Evolutionary conservation across 2,888 invertebrate genomes (phyloP).

Genomic region (Lasioglossum leucozonium): DNA sequence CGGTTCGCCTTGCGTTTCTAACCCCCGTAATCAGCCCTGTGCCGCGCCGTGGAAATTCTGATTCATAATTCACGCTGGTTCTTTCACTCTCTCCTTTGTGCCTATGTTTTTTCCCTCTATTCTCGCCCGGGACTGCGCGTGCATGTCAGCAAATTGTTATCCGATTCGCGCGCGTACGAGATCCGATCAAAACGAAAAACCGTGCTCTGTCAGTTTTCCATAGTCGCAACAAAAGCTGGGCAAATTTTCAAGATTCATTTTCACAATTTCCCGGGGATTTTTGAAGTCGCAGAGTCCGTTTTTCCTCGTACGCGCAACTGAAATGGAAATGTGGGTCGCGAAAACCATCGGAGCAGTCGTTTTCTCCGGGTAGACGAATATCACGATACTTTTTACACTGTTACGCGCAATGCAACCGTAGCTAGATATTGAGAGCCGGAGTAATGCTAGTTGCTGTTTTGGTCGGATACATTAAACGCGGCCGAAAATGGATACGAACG

Average conservation of each 20-base stretch:
- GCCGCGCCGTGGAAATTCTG: constrained; percentile 76
- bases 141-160: constrained; percentile 77
- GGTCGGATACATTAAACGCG: not conserved
- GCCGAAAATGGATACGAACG: constrained; percentile 5
- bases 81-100: constrained; percentile 46
- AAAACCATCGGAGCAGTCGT: constrained; percentile 2
- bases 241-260: too few species aligned
- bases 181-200: constrained; percentile 65
- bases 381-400: constrained; percentile 2
- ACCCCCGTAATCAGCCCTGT: constrained; percentile 77
- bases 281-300: not conserved
- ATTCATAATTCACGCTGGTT: constrained; percentile 80
- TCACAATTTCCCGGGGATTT: too few species aligned
- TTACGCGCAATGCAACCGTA: not conserved
- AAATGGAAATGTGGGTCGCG: constrained; percentile 7
- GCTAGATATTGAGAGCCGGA: not conserved
- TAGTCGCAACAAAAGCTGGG: too few species aligned
- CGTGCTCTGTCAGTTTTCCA: not conserved
- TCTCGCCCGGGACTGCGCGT: not conserved
- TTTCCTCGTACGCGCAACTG: not conserved
- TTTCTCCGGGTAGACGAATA: not conserved
- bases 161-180: constrained; percentile 69
- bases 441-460: not conserved
- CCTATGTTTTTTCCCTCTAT: constrained; percentile 36
- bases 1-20: constrained; percentile 62